A percentile compares a stretch with the other conserved stretches of the same genome.
Evolutionary conservation across 1,140 invertebrate genomes (phyloP).

Genomic region (Bemisia tabaci): DNA sequence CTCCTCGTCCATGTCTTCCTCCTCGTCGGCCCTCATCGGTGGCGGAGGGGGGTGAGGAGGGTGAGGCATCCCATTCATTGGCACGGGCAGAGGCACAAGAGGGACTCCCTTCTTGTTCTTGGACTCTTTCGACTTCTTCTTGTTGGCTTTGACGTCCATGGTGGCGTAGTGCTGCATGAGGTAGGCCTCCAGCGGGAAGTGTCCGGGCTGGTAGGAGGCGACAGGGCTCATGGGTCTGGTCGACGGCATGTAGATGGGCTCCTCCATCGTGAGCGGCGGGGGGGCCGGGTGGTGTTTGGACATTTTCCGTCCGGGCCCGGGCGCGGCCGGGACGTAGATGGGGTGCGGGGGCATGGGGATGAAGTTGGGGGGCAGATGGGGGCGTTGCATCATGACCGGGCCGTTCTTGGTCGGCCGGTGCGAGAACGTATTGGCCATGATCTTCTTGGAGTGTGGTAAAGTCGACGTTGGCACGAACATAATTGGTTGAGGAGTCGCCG

Average conservation of each 20-base stretch:
- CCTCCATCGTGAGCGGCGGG: constrained; percentile 31
- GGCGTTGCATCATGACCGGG: constrained; percentile 17
- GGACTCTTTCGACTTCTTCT: constrained; percentile 30
- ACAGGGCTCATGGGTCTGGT: constrained; percentile 40
- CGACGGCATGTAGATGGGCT: constrained; percentile 46
- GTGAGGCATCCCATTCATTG: constrained; percentile 23
- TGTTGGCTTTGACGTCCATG: constrained; percentile 29
- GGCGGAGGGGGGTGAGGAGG: constrained; percentile 31
- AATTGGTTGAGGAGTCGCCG: constrained; percentile 18
- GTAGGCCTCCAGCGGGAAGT: constrained; percentile 45
- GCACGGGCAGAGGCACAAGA: constrained; percentile 22
- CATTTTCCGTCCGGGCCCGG: constrained; percentile 22
- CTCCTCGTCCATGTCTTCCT: constrained; percentile 33
- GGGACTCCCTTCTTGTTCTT: constrained; percentile 28
- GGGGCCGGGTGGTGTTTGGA: constrained; percentile 24
- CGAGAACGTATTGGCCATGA: constrained; percentile 24
- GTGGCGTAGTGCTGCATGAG: constrained; percentile 43
- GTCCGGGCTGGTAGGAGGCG: constrained; percentile 43
- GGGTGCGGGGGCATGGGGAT: constrained; percentile 31
- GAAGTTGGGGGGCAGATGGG: constrained; percentile 21
- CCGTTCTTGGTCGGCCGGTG: constrained; percentile 24
- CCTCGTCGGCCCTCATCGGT: constrained; percentile 22
- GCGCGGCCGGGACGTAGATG: constrained; percentile 31
- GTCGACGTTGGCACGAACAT: constrained; percentile 23
- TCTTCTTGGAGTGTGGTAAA: constrained; percentile 21